Percentiles rank a stretch among this genome's conserved stretches.
These are phyloP conservation scores for Tenrec ecaudatus DNA, from an alignment of 2,113 vertebrate genomes.

Conservation along the genomic window DNA sequence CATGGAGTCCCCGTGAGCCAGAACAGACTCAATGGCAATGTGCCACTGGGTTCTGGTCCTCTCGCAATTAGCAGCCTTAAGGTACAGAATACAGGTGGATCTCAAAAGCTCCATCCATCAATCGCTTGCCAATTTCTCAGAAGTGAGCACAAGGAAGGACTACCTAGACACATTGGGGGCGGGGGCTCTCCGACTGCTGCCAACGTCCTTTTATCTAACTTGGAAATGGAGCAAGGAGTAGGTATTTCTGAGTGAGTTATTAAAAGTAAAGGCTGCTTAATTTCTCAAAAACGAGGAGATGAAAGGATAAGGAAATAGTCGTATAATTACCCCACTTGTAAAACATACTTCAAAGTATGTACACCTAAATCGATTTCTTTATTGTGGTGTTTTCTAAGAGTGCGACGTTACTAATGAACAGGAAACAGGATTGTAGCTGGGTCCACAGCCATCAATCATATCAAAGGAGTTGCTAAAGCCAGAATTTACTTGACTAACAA, in stretches of 20 bases:
- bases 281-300: slow-evolving; percentile 33
- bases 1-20: background rate
- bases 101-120: background rate
- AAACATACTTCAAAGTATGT: background rate
- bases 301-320: background rate
- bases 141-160: background rate
- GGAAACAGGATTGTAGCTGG: background rate
- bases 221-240: background rate
- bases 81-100: background rate
- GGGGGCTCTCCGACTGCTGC: background rate
- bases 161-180: background rate
- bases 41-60: background rate
- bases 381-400: background rate
- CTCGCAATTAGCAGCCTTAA: background rate
- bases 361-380: slow-evolving; percentile 10
- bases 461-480: background rate
- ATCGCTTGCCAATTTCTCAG: background rate
- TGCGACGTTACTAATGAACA: slow-evolving; percentile 40
- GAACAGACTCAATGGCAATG: background rate
- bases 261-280: slow-evolving; percentile 46
- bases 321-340: background rate
- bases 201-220: background rate
- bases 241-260: background rate
- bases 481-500: background rate
- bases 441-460: background rate